Conservation (phyloP, 2,797 vertebrate species). For the Huso huso region DNA sequence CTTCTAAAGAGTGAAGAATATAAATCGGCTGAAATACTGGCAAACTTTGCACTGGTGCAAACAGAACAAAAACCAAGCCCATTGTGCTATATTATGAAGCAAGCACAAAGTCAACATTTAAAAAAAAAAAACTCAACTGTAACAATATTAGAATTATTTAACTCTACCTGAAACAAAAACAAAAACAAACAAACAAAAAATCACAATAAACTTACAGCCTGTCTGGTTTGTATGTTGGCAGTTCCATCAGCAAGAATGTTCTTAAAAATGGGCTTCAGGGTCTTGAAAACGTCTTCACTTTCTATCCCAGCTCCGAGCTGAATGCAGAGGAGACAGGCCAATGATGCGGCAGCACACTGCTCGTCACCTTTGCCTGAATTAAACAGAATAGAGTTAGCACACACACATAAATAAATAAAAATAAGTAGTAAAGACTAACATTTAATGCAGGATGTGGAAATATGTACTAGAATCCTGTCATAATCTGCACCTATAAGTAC, state of each 20-base stretch:
- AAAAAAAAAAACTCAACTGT: neutral
- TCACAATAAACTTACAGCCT: slow-evolving; percentile 69
- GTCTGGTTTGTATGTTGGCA: slow-evolving; percentile 78
- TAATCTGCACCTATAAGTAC: no score
- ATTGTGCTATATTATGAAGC: no score
- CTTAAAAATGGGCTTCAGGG: slow-evolving; percentile 83
- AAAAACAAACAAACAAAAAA: neutral
- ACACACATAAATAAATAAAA: neutral
- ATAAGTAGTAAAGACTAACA: no score
- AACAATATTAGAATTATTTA: neutral
- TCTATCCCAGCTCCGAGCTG: slow-evolving; percentile 92
- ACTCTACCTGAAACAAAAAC: neutral
- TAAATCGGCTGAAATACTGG: no score
- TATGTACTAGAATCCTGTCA: neutral
- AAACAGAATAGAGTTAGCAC: slow-evolving; percentile 10
- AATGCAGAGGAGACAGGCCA: slow-evolving; percentile 86
- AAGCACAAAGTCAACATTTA: no score
- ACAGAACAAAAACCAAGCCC: no score
- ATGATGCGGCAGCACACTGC: slow-evolving; percentile 78
- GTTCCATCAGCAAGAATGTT: slow-evolving; percentile 81
- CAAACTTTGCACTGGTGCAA: no score
- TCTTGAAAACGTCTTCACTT: slow-evolving; percentile 93
- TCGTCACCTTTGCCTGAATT: slow-evolving; percentile 84
- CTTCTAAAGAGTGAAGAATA: no score
- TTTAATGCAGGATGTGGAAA: no score